A percentile compares a stretch with the other conserved stretches of the same genome.
Conservation (phyloP, 2,113 vertebrate genomes). For the Oxyura jamaicensis region DNA sequence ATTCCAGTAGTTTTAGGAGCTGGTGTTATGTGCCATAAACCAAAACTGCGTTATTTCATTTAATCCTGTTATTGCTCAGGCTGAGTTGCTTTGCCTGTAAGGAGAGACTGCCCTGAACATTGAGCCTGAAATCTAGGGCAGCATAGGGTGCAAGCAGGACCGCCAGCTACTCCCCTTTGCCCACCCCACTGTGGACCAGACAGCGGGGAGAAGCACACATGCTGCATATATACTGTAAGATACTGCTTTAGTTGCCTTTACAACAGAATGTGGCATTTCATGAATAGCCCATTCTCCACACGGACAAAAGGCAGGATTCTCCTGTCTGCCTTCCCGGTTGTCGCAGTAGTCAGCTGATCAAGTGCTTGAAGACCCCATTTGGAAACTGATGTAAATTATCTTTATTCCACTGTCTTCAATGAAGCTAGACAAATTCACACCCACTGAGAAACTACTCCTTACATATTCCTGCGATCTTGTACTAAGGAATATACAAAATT, state of each 20-base stretch:
- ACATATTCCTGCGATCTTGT: not conserved
- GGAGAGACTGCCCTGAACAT: not conserved
- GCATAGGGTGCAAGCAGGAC: fast-evolving
- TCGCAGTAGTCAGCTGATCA: not conserved
- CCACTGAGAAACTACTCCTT: not conserved
- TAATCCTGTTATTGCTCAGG: not conserved
- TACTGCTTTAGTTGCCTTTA: not conserved
- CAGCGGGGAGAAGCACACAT: not conserved
- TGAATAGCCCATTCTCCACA: not conserved
- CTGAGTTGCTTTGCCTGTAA: not conserved
- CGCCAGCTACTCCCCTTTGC: not conserved
- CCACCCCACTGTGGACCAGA: fast-evolving
- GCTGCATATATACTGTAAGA: not conserved
- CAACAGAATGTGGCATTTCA: not conserved
- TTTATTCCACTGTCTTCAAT: not conserved
- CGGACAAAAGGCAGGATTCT: not conserved
- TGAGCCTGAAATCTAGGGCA: not conserved
- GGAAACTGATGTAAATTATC: not conserved
- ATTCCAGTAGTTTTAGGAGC: not conserved
- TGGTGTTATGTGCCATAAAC: not conserved
- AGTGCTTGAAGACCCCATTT: not conserved
- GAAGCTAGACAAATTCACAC: not conserved
- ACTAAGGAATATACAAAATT: not conserved
- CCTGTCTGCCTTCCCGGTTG: not conserved
- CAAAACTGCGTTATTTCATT: not conserved